Evolutionary conservation across 2,113 vertebrate species (phyloP), one percentile per base, ranked within the genome.

Genomic region (Triplophysa siluroides): DNA sequence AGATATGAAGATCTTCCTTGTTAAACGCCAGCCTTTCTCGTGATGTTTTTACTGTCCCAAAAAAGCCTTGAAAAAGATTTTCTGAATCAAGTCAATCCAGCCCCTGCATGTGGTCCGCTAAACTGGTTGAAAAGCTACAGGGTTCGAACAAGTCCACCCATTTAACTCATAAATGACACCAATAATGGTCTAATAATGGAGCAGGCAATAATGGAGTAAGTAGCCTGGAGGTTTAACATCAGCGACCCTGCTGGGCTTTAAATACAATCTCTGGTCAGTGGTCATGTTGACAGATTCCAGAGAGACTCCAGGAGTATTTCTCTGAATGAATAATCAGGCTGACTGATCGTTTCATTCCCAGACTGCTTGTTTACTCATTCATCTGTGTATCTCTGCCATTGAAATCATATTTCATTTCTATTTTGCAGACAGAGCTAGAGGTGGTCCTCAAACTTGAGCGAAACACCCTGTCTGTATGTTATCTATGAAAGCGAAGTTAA

Each of bases 261-360:
- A 77, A 65, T 52, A 45, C 62, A 76, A 24, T 65, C 24, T 45
- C 19, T 54, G 74, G 74, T 76, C 74, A 65, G 62, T 65, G 74
- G 61, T 54, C 62, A 65, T 64, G 45, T 43, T 52, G 43, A 76
- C 74, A 52, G 74, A 65, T 33, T 66, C 62, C 62, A 65, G 18
- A 33, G 45, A 77, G 62, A 65, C 65, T 77, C 38, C 14, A 23
- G 7, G 23, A 66, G 73, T 26, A 62, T 78, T 79, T 65, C 72
- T 67, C 24, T 77, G 71, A 83, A 80, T 82, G 78, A 82, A 83
- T 80, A 80, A 80, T 67, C 81, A 74, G 14, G 2, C 65, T 81
- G 74, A 85, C 74, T 82, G 80, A 82, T 81, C 58, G 50, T 68
- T 47, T 74, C 58, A 74, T 81, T 79, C 69, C 33, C 58, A 61